Conservation (phyloP, 2,888 invertebrate species). For the Ophion obscuratus region DNA sequence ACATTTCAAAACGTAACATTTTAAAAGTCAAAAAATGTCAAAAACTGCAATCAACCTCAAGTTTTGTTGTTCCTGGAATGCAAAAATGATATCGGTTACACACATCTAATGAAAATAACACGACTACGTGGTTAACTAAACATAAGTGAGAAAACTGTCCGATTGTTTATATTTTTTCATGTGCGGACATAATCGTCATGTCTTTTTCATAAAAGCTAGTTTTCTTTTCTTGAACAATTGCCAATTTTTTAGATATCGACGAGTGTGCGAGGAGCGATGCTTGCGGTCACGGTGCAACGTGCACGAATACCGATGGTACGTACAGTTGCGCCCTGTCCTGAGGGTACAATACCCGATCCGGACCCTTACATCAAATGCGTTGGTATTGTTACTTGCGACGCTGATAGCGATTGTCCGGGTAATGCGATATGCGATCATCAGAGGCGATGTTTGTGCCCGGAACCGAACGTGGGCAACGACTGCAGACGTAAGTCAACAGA, state of each 20-base stretch:
- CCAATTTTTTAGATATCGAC: slow-evolving; percentile 88
- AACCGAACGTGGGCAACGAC: slow-evolving; percentile 95
- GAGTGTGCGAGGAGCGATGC: slow-evolving; percentile 90
- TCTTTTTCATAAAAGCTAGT: background rate
- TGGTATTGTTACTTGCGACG: slow-evolving; percentile 91
- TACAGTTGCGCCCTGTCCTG: slow-evolving; percentile 93
- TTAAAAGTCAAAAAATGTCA: too few species aligned
- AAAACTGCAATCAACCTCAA: too few species aligned
- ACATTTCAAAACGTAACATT: too few species aligned
- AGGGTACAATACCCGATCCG: slow-evolving; percentile 92
- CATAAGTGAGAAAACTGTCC: too few species aligned
- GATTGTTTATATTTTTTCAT: too few species aligned
- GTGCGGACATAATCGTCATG: too few species aligned
- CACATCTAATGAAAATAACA: too few species aligned
- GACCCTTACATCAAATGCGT: slow-evolving; percentile 93
- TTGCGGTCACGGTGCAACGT: slow-evolving; percentile 93
- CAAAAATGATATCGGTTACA: too few species aligned
- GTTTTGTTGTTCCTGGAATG: too few species aligned
- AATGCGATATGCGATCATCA: slow-evolving; percentile 93
- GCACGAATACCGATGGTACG: slow-evolving; percentile 91
- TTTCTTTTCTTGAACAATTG: background rate
- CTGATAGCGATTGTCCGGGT: slow-evolving; percentile 93
- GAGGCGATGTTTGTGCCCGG: slow-evolving; percentile 93
- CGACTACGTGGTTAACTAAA: too few species aligned
- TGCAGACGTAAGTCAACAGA: slow-evolving; percentile 92